Percentiles rank a stretch among this genome's conserved stretches.
These are phyloP conservation scores for Bucorvus abyssinicus DNA, from an alignment of 2,797 vertebrate genomes.

Conservation along the genomic window DNA sequence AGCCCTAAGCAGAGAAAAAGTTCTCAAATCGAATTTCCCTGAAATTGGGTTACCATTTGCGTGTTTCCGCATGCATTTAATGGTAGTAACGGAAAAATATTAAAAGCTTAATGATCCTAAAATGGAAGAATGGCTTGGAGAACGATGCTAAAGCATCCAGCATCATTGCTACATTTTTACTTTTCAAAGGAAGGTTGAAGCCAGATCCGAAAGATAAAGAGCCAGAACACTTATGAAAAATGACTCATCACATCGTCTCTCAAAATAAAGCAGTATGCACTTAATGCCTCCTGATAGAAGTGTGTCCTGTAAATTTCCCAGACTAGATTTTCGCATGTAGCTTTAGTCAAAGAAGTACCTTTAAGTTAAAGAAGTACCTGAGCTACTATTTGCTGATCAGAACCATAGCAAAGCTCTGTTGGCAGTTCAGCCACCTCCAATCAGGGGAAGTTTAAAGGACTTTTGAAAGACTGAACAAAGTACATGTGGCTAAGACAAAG, in stretches of 20 bases:
- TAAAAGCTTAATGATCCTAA: background rate
- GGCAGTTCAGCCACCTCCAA: conserved; percentile 34
- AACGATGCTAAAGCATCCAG: background rate
- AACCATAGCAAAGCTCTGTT: conserved; percentile 15
- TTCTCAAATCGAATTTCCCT: background rate
- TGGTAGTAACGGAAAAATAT: background rate
- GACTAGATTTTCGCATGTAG: background rate
- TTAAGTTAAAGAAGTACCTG: background rate
- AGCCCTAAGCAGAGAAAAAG: background rate
- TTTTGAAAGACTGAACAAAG: conserved; percentile 51
- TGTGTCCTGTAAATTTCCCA: background rate
- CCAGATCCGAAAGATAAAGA: background rate
- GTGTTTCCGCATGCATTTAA: background rate
- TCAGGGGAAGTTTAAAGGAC: conserved; percentile 43
- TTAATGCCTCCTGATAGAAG: background rate
- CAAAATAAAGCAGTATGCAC: background rate
- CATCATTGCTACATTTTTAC: background rate
- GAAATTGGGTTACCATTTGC: background rate
- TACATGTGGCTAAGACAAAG: conserved; percentile 24
- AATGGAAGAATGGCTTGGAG: background rate
- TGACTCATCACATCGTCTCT: background rate
- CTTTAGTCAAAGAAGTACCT: background rate
- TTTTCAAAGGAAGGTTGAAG: background rate
- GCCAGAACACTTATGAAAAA: background rate
- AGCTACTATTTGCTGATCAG: conserved; percentile 2